These are phyloP conservation scores for Lophura nycthemera DNA, from an alignment of 2,113 vertebrate genomes.

Conservation along the genomic window DNA sequence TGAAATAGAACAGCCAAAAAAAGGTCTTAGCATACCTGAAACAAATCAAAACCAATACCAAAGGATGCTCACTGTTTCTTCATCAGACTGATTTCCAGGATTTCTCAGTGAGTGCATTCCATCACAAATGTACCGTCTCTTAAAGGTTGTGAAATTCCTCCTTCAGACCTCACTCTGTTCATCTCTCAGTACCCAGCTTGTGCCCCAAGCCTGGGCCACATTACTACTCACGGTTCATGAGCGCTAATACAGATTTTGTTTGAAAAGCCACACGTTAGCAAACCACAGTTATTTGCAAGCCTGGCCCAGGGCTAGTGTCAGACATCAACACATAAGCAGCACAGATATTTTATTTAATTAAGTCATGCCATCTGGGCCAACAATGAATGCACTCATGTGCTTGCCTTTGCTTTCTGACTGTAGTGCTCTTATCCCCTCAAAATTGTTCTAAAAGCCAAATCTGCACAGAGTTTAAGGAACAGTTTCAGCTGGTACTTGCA, in stretches of 20 bases:
- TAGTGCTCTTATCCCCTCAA: background rate
- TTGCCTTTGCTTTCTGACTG: slow-evolving; percentile 3
- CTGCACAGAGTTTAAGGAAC: background rate
- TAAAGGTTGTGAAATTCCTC: background rate
- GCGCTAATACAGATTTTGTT: slow-evolving; percentile 23
- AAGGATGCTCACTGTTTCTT: background rate
- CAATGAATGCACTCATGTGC: slow-evolving; percentile 60
- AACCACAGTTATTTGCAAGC: slow-evolving; percentile 70
- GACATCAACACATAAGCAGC: slow-evolving; percentile 59
- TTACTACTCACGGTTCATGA: slow-evolving; percentile 16
- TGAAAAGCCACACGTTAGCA: slow-evolving; percentile 69
- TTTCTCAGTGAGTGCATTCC: slow-evolving; percentile 2
- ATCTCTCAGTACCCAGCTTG: slow-evolving; percentile 12
- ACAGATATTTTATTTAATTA: slow-evolving; percentile 72
- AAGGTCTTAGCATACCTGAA: background rate
- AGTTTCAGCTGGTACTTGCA: slow-evolving; percentile 57
- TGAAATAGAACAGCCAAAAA: background rate
- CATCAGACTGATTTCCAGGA: background rate
- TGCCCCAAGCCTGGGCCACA: slow-evolving; percentile 46
- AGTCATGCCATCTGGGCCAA: slow-evolving; percentile 58
- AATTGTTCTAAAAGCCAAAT: slow-evolving; percentile 33
- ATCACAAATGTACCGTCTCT: background rate
- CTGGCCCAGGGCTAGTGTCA: slow-evolving; percentile 64
- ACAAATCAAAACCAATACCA: background rate
- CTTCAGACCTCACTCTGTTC: slow-evolving; percentile 33